phyloP scores from a whole-genome alignment of 1,140 invertebrate genomes.

The Archivesica marissinica region DNA sequence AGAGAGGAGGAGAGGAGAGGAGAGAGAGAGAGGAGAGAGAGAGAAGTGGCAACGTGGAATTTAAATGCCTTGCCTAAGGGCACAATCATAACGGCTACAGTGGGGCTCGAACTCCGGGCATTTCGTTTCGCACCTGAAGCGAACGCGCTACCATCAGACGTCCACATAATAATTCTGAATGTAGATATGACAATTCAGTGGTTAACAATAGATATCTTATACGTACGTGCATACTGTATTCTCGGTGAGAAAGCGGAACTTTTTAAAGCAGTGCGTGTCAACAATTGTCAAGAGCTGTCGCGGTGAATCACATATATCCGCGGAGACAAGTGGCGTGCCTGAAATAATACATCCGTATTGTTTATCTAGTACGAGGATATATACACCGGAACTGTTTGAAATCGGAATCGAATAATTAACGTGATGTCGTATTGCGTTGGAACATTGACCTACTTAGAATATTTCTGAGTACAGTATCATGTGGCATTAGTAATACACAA shows the following conservation, averaged over 20 bases:
- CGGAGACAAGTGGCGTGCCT: neutral
- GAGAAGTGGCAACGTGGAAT: no score
- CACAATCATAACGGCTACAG: no score
- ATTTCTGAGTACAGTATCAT: neutral
- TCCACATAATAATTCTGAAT: no score
- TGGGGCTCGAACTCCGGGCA: no score
- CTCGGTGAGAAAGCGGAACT: neutral
- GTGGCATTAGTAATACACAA: neutral
- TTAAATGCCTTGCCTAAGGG: no score
- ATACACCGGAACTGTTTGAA: neutral
- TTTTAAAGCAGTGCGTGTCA: constrained; percentile 6
- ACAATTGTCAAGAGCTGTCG: constrained; percentile 6
- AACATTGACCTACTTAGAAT: neutral
- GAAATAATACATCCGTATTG: neutral
- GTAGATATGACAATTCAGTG: no score
- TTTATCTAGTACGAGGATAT: neutral
- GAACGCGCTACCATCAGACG: no score
- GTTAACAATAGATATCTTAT: no score
- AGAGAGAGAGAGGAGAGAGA: no score
- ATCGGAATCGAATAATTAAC: neutral
- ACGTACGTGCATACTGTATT: constrained; percentile 19
- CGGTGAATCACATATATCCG: constrained; percentile 18
- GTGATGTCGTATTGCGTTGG: neutral
- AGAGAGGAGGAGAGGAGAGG: no score
- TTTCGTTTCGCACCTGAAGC: no score